Evolutionary conservation across 2,113 vertebrate species (phyloP).

Genomic region (Vidua macroura): DNA sequence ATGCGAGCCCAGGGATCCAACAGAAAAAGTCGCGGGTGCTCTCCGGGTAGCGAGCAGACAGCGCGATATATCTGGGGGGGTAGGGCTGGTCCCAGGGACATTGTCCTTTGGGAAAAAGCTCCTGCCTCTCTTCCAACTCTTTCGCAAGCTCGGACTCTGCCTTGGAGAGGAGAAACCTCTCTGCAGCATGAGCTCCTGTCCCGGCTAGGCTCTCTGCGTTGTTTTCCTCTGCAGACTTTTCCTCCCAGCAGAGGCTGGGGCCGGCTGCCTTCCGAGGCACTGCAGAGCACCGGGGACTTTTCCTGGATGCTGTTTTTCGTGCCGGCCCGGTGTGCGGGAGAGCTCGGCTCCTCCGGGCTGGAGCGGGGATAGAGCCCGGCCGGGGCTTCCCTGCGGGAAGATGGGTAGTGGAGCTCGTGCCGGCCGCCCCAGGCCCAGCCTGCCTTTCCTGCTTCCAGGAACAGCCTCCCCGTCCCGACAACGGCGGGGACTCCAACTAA

Average conservation of each 20-base stretch:
- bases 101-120: not conserved
- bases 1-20: not conserved
- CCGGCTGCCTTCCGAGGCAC: not conserved
- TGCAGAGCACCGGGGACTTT: not conserved
- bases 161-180: not conserved
- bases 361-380: not conserved
- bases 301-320: not conserved
- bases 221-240: not conserved
- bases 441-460: not conserved
- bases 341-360: not conserved
- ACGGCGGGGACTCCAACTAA: not conserved
- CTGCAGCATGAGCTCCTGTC: not conserved
- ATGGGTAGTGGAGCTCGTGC: no score
- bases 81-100: not conserved
- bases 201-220: not conserved
- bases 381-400: not conserved
- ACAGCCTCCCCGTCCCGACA: not conserved
- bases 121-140: not conserved
- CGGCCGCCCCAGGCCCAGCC: no score
- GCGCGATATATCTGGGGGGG: accelerated
- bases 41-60: not conserved
- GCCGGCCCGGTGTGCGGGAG: not conserved
- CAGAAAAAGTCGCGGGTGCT: not conserved
- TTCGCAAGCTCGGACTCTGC: not conserved
- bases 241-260: not conserved